phyloP scores from a whole-genome alignment of 2,888 invertebrate genomes.

The Salticus scenicus region DNA sequence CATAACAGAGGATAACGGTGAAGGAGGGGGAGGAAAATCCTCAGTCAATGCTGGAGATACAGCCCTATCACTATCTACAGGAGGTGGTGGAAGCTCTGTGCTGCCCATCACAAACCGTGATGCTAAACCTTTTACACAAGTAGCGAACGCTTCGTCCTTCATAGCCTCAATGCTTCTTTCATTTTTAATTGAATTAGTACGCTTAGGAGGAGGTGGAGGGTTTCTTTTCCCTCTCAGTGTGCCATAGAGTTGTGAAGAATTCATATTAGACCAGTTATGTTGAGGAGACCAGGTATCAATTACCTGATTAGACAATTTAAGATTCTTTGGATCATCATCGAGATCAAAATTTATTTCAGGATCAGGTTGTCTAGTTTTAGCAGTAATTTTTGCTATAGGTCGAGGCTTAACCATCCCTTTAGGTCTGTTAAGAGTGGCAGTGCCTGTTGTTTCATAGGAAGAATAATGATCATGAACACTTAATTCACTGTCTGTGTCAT shows the following conservation, averaged over 20 bases:
- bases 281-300: slow-evolving; percentile 63
- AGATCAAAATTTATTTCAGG: slow-evolving; percentile 58
- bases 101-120: slow-evolving; percentile 73
- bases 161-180: slow-evolving; percentile 71
- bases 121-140: slow-evolving; percentile 75
- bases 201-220: slow-evolving; percentile 78
- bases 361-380: slow-evolving; percentile 65
- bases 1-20: slow-evolving; percentile 72
- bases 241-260: slow-evolving; percentile 71
- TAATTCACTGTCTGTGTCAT: slow-evolving; percentile 70
- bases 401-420: slow-evolving; percentile 87
- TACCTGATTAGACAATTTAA: slow-evolving; percentile 50
- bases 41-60: slow-evolving; percentile 71
- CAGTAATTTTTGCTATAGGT: slow-evolving; percentile 84
- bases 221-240: slow-evolving; percentile 74
- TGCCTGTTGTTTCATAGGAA: slow-evolving; percentile 70
- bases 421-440: slow-evolving; percentile 89
- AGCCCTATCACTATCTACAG: slow-evolving; percentile 34
- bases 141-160: slow-evolving; percentile 75
- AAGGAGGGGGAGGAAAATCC: slow-evolving; percentile 75
- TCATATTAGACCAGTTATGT: slow-evolving; percentile 64
- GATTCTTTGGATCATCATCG: slow-evolving; percentile 49
- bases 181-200: slow-evolving; percentile 76
- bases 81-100: slow-evolving; percentile 70
- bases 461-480: slow-evolving; percentile 63